phyloP scores from a whole-genome alignment of 2,113 vertebrate genomes.

The Salvelinus alpinus region DNA sequence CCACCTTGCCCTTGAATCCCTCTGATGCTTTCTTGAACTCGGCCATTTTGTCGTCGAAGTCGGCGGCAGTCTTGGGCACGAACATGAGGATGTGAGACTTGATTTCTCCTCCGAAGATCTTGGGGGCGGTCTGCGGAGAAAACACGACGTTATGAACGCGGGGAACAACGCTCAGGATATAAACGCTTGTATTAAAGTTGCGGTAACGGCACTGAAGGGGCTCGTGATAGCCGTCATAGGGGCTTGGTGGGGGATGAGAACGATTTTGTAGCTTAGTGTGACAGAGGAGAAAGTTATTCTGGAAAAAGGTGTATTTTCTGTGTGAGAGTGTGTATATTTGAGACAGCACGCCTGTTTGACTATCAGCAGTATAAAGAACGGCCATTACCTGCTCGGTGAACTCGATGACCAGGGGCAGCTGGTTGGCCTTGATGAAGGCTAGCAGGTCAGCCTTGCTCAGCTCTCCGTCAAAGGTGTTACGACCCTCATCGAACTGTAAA shows the following conservation, averaged over 20 bases:
- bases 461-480: conserved; percentile 90
- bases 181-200: background rate
- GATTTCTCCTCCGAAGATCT: conserved; percentile 97
- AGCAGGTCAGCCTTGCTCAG: conserved; percentile 85
- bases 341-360: background rate
- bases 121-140: conserved; percentile 86
- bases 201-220: background rate
- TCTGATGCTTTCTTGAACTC: conserved; percentile 89
- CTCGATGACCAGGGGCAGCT: conserved; percentile 95
- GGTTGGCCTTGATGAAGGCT: conserved; percentile 90
- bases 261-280: background rate
- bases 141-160: background rate
- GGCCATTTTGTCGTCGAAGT: conserved; percentile 88
- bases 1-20: conserved; percentile 90
- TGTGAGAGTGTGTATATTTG: background rate
- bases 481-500: conserved; percentile 92
- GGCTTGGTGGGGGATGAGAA: too few relatives aligned
- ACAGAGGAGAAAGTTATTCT: background rate
- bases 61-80: conserved; percentile 84
- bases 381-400: conserved; percentile 92
- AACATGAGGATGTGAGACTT: conserved; percentile 98
- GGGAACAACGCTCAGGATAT: background rate
- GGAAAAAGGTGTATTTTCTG: background rate
- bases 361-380: too few relatives aligned
- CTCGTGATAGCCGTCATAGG: too few relatives aligned